phyloP scores from a whole-genome alignment of 2,888 invertebrate genomes.

The Aspidiotus destructor region DNA sequence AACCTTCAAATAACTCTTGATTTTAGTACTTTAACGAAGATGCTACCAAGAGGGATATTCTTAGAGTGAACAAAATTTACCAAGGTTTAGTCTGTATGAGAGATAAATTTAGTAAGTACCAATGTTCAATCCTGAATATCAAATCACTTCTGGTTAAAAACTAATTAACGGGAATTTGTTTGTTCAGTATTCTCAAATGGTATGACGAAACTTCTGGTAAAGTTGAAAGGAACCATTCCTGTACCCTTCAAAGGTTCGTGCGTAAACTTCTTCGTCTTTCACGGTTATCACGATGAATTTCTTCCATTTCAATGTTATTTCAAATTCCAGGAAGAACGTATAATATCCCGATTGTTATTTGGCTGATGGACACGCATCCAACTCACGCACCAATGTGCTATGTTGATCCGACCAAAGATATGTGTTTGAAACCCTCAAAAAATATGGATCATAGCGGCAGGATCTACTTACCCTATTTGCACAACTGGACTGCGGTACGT shows the following conservation, averaged over 20 bases:
- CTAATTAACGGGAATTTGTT: background rate
- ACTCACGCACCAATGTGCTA: slow-evolving; percentile 90
- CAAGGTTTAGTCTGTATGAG: slow-evolving; percentile 54
- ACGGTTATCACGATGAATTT: background rate
- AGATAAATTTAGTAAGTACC: slow-evolving; percentile 58
- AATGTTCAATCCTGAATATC: slow-evolving; percentile 15
- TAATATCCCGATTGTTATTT: slow-evolving; percentile 93
- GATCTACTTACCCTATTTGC: slow-evolving; percentile 90
- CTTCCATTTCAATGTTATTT: background rate
- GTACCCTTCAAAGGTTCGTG: slow-evolving; percentile 71
- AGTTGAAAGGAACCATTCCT: slow-evolving; percentile 85
- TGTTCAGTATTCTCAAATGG: slow-evolving; percentile 36
- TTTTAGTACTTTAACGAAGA: slow-evolving; percentile 62
- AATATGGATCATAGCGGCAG: slow-evolving; percentile 93
- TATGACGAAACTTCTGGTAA: slow-evolving; percentile 57
- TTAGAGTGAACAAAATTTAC: slow-evolving; percentile 54
- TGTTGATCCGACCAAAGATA: slow-evolving; percentile 87
- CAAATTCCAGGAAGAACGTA: slow-evolving; percentile 57
- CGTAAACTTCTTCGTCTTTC: background rate
- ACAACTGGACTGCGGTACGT: slow-evolving; percentile 77
- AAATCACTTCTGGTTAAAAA: background rate
- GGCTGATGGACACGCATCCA: slow-evolving; percentile 95
- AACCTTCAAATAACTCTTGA: no score
- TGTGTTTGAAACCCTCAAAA: slow-evolving; percentile 90
- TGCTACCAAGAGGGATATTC: slow-evolving; percentile 56